Evolutionary conservation across 2,797 vertebrate species (phyloP), one percentile per base, ranked within the genome.

Genomic region (Limosa lapponica): DNA sequence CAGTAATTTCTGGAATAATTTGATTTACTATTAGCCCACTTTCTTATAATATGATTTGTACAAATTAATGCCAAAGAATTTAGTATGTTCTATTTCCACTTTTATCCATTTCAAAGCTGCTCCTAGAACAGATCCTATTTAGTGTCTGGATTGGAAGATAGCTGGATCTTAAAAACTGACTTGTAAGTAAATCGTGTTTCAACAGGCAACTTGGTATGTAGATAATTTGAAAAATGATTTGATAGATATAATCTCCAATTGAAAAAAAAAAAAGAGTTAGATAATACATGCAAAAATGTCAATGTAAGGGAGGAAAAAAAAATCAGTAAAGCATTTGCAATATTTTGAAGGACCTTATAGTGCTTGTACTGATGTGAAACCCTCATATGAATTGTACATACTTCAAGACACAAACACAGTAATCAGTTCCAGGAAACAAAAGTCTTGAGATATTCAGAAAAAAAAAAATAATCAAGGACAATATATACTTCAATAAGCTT

Each of bases 401-500:
- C 2, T 61, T 2, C 49, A 66, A 62, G 36, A 41, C 4, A 75
- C 52, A 39, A 20, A 3, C 10, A 70, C 1, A 72, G 7, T 16
- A 66, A 62, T 62, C 27, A 17, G 13, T 24, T 52, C 41, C 10
- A 65, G 24, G 54, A 48, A 61, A 55, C 10, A 91, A 71, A 16
- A 86, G 11, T 57, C 49, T 87, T 72, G 30, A 93, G 37, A 41
- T 55, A 48, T 48, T 93, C 44, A 66, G 30, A 10, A 39, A 82
- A 84, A 85, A 94, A 85, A 94, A 88, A 87, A 24, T 86, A 48
- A 49, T 32, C 37, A 89, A 61, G 41, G 58, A 89, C 73, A 90
- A 83, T 87, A 32, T 87, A 86, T 91, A 62, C 44, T 81, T 96
- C 49, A 46, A 82, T 59, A 81, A 51, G 65, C 23, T 92, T 95